Base-by-base conservation (phyloP, 2,797 vertebrate species). In the Buphagus erythrorhynchus region DNA sequence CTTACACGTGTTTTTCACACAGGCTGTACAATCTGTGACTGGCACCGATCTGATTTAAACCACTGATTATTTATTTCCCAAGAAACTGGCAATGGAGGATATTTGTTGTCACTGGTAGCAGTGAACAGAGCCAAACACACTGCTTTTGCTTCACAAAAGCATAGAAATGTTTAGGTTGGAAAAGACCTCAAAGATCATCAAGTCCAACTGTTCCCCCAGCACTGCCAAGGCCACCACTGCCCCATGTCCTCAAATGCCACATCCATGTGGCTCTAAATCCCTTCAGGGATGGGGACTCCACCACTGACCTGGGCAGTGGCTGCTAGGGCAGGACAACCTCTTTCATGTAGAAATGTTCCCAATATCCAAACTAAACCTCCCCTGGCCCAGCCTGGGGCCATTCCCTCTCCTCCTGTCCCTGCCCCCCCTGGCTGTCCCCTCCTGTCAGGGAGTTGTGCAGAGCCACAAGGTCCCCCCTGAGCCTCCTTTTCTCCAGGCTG, bases 331-430 rank as follows among this genome's bases (percentile, higher is more conserved):
- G 38, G 57, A 54, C 18, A 71, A 4, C 40, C 5, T 6, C 29
- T 33, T 29, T 4, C 24, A 29, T 7, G 33, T 2, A 29, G 68
- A 7, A 63, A 73, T 46, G 16, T 25, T 29, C 68, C 13, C 20
- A 29, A 3, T 13, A 10, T 46, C 8, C 7, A 5, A 5, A 0
- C 29, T 16, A 6, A 40, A 2, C 16, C 2, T 54, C 2, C 7
- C 22, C 28, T 52, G 38, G 38, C 22, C 1, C 66, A 52, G 11
- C n/a, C 4, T 29, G 20, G 25, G 31, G 65, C 31, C 0, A 1
- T 42, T 80, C 20, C 45, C 31, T 59, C 65, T 80, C 13, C 13
- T 59, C 77, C 54, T 80, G 36, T 68, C 43, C 35, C 35, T 33
- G 42, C 28, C 45, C 40, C 12, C 16, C n/a, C 26, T 0, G 2